Percentiles rank a stretch among this genome's conserved stretches.
Evolutionary conservation across 2,888 invertebrate genomes (phyloP).

Genomic region (Cetonia aurata): DNA sequence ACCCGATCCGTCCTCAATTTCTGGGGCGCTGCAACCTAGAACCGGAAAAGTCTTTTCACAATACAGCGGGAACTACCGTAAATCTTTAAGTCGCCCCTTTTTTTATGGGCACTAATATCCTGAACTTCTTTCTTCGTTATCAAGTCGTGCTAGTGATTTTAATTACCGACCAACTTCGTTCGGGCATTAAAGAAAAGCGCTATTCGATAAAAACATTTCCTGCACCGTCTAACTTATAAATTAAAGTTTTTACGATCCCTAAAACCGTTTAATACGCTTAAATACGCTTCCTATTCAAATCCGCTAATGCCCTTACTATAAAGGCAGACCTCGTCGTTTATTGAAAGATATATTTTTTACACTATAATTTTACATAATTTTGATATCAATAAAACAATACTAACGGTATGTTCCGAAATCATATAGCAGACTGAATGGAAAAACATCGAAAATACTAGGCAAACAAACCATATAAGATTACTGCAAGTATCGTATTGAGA

Average conservation of each 20-base stretch:
- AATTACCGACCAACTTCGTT: slow-evolving; percentile 27
- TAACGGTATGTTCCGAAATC: too few relatives aligned
- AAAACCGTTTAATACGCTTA: background rate
- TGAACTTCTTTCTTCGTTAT: slow-evolving; percentile 35
- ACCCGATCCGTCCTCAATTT: too few relatives aligned
- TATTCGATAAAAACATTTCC: slow-evolving; percentile 23
- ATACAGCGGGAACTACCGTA: slow-evolving; percentile 19
- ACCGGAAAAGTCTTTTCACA: slow-evolving; percentile 1
- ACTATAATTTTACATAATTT: too few relatives aligned
- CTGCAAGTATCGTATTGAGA: too few relatives aligned
- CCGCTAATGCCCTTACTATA: background rate
- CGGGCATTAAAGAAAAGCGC: slow-evolving; percentile 13
- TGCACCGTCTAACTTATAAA: slow-evolving; percentile 15
- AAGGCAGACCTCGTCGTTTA: background rate
- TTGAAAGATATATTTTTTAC: too few relatives aligned
- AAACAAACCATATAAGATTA: too few relatives aligned
- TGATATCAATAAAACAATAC: too few relatives aligned
- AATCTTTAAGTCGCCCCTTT: slow-evolving; percentile 26
- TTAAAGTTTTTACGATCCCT: slow-evolving; percentile 15
- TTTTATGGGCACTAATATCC: slow-evolving; percentile 30
- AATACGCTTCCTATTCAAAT: background rate
- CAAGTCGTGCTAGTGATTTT: slow-evolving; percentile 35
- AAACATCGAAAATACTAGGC: too few relatives aligned
- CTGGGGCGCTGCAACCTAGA: background rate
- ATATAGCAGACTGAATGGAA: too few relatives aligned